A percentile compares a stretch with the other conserved stretches of the same genome.
Evolutionary conservation across 2,797 vertebrate genomes (phyloP).

Genomic region (Pristis pectinata): DNA sequence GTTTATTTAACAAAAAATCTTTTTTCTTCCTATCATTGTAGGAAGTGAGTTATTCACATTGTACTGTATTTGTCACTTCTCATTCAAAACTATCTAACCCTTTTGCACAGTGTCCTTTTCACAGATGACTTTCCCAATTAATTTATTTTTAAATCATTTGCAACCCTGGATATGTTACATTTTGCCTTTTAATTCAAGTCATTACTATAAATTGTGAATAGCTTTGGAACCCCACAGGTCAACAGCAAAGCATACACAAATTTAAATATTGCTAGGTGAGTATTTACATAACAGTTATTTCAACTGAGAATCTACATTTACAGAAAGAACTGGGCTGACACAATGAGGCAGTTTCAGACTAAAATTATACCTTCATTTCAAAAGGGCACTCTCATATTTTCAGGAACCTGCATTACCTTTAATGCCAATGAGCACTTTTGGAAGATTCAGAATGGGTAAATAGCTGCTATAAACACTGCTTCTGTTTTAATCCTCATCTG

Average conservation of each 20-base stretch:
- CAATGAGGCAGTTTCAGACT: background rate
- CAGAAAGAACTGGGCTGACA: background rate
- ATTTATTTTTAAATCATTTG: too few species aligned
- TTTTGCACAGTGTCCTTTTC: too few species aligned
- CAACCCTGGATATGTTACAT: too few species aligned
- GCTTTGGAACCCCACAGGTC: background rate
- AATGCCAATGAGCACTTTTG: background rate
- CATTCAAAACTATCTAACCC: too few species aligned
- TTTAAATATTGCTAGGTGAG: background rate
- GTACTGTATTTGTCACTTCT: too few species aligned
- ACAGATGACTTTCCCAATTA: too few species aligned
- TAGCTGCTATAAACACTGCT: background rate
- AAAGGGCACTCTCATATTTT: background rate
- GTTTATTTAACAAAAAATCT: too few species aligned
- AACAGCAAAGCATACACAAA: background rate
- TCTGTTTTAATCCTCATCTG: background rate
- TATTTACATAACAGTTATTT: background rate
- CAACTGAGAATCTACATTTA: background rate
- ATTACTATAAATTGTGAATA: too few species aligned
- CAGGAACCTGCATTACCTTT: background rate
- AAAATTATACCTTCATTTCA: background rate
- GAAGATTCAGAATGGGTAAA: background rate
- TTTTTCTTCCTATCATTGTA: too few species aligned
- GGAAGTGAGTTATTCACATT: too few species aligned
- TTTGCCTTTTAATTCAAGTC: too few species aligned